Base-by-base conservation (phyloP, 2,888 invertebrate species). In the Coenonympha arcania region DNA sequence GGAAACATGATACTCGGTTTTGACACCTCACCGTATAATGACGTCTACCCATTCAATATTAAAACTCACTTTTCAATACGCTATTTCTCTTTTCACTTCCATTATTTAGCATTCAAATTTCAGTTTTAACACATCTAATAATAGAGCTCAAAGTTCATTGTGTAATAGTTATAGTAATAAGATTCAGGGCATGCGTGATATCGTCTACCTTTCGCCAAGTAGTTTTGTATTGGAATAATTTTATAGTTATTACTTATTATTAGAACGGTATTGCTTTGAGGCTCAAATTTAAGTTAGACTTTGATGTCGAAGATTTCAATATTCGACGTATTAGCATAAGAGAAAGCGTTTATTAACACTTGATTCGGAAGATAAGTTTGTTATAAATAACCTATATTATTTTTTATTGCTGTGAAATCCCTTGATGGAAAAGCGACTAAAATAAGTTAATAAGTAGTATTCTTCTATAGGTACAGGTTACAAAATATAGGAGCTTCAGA, bases 161-260 rank as follows among this genome's bases (percentile, higher is more conserved):
- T 45, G 31, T 33, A 41, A n/a, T 20, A 19, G 43, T 55, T 66
- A 66, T 64, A 62, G 69, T 73, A 76, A 77, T 76, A 76, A 74
- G 72, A 82, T 79, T 78, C 79, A 73, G 72, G 66, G 67, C 68
- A 73, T 74, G 75, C 74, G 76, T 78, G 81, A 82, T 81, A 82
- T 68, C 75, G 78, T 76, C 78, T 77, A 69, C 77, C 79, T 81
- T 82, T 84, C 78, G 78, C 79, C 76, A 72, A 76, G 80, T 79
- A 77, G 79, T 81, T 81, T 76, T 73, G 79, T 82, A 77, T 79
- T 79, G 79, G 75, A 80, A 82, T 81, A 79, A 82, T 82, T 82
- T 84, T 79, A 81, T 82, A 82, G 80, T 83, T 82, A 80, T 82
- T 84, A 79, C 78, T 76, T 73, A 62, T 66, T 69, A 79, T 81